Evolutionary conservation across 1,140 invertebrate genomes (phyloP).

Genomic region (Lethocerus indicus): DNA sequence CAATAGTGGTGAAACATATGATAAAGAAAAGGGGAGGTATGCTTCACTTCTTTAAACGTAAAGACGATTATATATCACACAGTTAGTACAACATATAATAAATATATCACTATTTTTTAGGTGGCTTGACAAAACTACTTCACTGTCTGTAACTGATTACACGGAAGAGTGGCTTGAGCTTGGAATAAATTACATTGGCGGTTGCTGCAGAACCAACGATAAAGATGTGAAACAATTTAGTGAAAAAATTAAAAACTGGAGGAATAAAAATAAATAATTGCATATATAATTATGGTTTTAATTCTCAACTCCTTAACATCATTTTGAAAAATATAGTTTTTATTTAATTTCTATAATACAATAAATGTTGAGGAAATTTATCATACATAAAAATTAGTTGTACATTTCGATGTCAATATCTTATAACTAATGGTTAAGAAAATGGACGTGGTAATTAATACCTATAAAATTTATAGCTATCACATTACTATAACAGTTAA

Average conservation of each 20-base stretch:
- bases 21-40: slow-evolving; percentile 4
- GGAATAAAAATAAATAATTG: not conserved
- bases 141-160: slow-evolving; percentile 35
- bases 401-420: no score
- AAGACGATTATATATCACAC: not conserved
- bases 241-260: not conserved
- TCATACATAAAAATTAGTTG: no score
- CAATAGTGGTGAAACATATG: slow-evolving; percentile 41
- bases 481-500: no score
- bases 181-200: slow-evolving; percentile 55
- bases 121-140: slow-evolving; percentile 37
- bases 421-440: no score
- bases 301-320: no score
- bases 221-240: slow-evolving; percentile 32
- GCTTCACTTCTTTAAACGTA: not conserved
- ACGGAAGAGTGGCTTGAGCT: slow-evolving; percentile 47
- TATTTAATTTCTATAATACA: no score
- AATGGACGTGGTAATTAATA: no score
- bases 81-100: not conserved
- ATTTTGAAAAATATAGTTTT: no score
- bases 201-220: slow-evolving; percentile 56
- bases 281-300: not conserved
- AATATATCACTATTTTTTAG: slow-evolving; percentile 19
- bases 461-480: no score
- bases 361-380: no score